Conservation (phyloP, 1,140 invertebrate genomes). For the Epicauta chinensis region DNA sequence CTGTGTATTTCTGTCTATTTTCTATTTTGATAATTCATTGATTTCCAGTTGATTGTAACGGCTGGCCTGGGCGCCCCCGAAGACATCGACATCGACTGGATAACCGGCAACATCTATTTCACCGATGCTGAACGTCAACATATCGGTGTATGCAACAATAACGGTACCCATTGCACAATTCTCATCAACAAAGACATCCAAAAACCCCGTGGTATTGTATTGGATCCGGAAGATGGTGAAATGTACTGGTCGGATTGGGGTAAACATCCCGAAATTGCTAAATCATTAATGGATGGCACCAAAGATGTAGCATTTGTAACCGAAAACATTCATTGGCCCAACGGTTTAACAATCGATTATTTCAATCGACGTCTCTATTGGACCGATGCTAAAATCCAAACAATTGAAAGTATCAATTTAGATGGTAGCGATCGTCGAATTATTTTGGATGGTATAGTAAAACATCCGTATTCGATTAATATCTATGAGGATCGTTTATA, state of each 20-base stretch:
- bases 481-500: constrained; percentile 84
- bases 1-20: too few species aligned
- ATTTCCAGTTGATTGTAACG: constrained; percentile 50
- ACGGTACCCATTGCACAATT: constrained; percentile 56
- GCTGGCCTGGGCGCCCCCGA: constrained; percentile 65
- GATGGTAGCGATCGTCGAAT: constrained; percentile 62
- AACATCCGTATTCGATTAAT: constrained; percentile 74
- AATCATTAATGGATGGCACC: constrained; percentile 79
- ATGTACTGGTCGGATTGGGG: constrained; percentile 89
- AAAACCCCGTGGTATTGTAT: constrained; percentile 56
- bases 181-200: constrained; percentile 51
- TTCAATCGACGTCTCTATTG: constrained; percentile 72
- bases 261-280: constrained; percentile 61
- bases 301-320: constrained; percentile 53
- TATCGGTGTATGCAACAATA: constrained; percentile 65
- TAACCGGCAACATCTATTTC: constrained; percentile 76
- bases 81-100: constrained; percentile 74
- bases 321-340: constrained; percentile 72
- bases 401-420: constrained; percentile 69
- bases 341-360: constrained; percentile 82
- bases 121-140: constrained; percentile 63
- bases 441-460: constrained; percentile 50
- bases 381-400: constrained; percentile 66
- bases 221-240: constrained; percentile 54
- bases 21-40: too few species aligned